These are phyloP conservation scores for Pararge aegeria DNA, from an alignment of 1,140 invertebrate genomes.

Conservation along the genomic window DNA sequence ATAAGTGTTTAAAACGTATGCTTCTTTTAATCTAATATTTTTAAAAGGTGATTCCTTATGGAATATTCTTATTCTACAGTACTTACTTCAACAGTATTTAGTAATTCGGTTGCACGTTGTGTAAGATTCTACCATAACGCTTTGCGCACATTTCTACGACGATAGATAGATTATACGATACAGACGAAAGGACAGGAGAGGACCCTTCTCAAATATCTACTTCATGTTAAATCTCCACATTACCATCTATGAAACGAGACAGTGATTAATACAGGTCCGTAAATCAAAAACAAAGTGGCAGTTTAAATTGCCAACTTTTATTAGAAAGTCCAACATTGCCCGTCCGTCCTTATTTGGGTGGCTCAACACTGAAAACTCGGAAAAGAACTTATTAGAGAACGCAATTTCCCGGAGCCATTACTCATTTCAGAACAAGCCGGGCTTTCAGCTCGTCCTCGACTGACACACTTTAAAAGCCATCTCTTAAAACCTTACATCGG, in stretches of 20 bases:
- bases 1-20: too few relatives aligned
- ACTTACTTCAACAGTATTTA: too few relatives aligned
- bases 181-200: neutral
- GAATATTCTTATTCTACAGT: too few relatives aligned
- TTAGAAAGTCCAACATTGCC: slow-evolving; percentile 44
- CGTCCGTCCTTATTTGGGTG: slow-evolving; percentile 54
- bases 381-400: slow-evolving; percentile 67
- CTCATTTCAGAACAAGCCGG: slow-evolving; percentile 59
- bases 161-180: neutral
- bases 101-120: too few relatives aligned
- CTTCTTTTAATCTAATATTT: too few relatives aligned
- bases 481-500: slow-evolving; percentile 7
- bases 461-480: slow-evolving; percentile 8
- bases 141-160: neutral
- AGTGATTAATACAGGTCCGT: slow-evolving; percentile 34
- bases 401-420: slow-evolving; percentile 71
- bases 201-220: neutral
- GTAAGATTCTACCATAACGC: too few relatives aligned
- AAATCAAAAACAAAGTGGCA: slow-evolving; percentile 57
- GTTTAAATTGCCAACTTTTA: slow-evolving; percentile 59
- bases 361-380: slow-evolving; percentile 58
- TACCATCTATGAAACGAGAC: slow-evolving; percentile 22
- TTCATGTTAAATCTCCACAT: slow-evolving; percentile 13
- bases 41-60: too few relatives aligned
- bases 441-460: slow-evolving; percentile 25